Base-by-base conservation (phyloP, 2,888 invertebrate genomes). In the Ophonus ardosiacus region DNA sequence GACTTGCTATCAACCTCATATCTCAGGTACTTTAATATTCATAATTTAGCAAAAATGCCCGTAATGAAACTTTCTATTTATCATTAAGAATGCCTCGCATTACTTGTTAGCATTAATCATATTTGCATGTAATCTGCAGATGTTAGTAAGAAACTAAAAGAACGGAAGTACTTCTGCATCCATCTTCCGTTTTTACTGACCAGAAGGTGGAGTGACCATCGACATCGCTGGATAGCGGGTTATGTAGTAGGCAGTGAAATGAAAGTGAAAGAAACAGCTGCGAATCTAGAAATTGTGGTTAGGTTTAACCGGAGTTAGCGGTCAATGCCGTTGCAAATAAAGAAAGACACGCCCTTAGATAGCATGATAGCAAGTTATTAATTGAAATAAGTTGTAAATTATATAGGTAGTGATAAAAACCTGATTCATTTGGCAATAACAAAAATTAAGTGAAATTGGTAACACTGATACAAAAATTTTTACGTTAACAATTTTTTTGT, bases 61-160 rank as follows among this genome's bases (percentile, higher is more conserved):
- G n/a, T 68, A 38, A 68, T 40, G 24, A 68, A 68, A 68, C 68
- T 68, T 68, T 68, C 68, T 68, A 68, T 38, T 59, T 63, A 63
- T 8, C 68, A 68, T 38, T 68, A 68, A 24, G 18, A 68, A 68
- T 38, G 15, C n/a, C n/a, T 68, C 38, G 15, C 68, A 68, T n/a
- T 38, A 68, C 7, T 5, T 38, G 15, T 38, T 68, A 38, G 7
- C 38, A 6, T 38, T 15, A 24, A 68, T 68, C 38, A 68, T 15
- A 31, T 21, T 15, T n/a, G 63, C 18, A 13, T 13, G 24, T 65
- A 3, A 24, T 65, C n/a, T 65, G n/a, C 24, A 31, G 5, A n/a
- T n/a, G 31, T 5, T 5, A 31, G 2, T n/a, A 31, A 65, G n/a
- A 24, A 68, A 68, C 31, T 38, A 68, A 13, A 68, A 38, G 15